phyloP scores from a whole-genome alignment of 2,797 vertebrate species.

The Pempheris klunzingeri region DNA sequence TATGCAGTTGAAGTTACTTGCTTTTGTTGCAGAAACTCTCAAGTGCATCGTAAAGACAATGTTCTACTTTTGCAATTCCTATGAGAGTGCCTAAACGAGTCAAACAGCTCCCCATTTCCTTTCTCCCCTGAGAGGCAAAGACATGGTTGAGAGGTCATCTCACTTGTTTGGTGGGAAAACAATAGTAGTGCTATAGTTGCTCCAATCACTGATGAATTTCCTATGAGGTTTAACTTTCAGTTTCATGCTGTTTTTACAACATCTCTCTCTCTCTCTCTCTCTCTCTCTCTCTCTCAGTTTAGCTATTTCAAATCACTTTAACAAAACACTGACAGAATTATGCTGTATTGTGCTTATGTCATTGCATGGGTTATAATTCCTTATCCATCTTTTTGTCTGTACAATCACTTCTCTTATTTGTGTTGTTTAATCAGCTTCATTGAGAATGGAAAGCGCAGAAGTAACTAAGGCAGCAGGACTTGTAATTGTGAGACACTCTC shows the following conservation, averaged over 20 bases:
- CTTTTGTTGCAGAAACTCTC: conserved; percentile 26
- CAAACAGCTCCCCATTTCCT: conserved; percentile 53
- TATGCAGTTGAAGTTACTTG: conserved; percentile 27
- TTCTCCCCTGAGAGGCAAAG: conserved; percentile 45
- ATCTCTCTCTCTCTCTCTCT: neutral
- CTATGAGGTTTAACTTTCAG: neutral
- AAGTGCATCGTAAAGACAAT: conserved; percentile 20
- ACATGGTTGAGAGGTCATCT: conserved; percentile 58
- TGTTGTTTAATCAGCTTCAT: conserved; percentile 15
- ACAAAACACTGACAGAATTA: neutral
- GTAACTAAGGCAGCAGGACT: conserved; percentile 38
- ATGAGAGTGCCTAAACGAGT: conserved; percentile 41
- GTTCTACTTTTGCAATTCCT: conserved; percentile 45
- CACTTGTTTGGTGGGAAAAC: conserved; percentile 56
- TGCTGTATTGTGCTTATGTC: conserved; percentile 1
- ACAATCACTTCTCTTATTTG: conserved; percentile 10
- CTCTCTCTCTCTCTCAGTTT: neutral
- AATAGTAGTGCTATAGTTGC: conserved; percentile 27
- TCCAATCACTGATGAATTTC: neutral
- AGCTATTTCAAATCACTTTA: neutral
- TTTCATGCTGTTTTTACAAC: neutral
- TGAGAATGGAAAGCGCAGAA: conserved; percentile 20
- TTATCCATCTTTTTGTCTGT: neutral
- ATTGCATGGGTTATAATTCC: conserved; percentile 19
- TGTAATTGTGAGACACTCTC: conserved; percentile 46